Base-by-base conservation (phyloP, 2,113 vertebrate genomes). In the Engystomops pustulosus region DNA sequence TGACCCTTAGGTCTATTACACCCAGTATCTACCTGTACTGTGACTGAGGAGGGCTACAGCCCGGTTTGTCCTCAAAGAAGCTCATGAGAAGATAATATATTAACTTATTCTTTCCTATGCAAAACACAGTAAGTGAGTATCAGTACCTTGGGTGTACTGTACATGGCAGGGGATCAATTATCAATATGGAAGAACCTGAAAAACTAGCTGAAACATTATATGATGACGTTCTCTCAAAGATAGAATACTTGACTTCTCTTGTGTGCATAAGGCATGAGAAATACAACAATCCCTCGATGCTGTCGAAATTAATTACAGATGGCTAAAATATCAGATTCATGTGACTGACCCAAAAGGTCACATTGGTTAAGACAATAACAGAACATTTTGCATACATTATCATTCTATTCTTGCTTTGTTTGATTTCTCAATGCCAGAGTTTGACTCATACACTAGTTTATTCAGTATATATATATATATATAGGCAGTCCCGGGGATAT, bases 271-370 rank as follows among this genome's bases (percentile, higher is more conserved):
- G 4, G 17, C 18, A 12, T 11, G 9, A 23, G 20, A 76, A 34
- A 77, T 38, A 77, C 30, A 38, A 30, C 17, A 74, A 18, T 25
- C 49, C 53, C 30, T n/a, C 14, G 12, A 30, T 67, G 60, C 47
- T 79, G 17, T 47, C 14, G 62, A 45, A 67, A 80, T 80, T 8
- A 80, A 80, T 44, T 25, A 45, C 78, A 80, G 78, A 67, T 80
- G 60, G 41, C 23, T 25, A 47, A 80, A n/a, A 80, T 65, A 68
- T 67, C 41, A 38, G 32, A 55, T 58, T 3, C 2, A 14, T 53
- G 47, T 27, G 71, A 27, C 14, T 27, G 10, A 6, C 51, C 20
- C n/a, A 53, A n/a, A n/a, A 53, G 51, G 51, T 53, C 51, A 53
- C 5, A 53, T n/a, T 53, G 51, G 20, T n/a, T 20, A 53, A 4